Conservation (phyloP, 1,140 invertebrate species). For the Pogonomyrmex californicus region DNA sequence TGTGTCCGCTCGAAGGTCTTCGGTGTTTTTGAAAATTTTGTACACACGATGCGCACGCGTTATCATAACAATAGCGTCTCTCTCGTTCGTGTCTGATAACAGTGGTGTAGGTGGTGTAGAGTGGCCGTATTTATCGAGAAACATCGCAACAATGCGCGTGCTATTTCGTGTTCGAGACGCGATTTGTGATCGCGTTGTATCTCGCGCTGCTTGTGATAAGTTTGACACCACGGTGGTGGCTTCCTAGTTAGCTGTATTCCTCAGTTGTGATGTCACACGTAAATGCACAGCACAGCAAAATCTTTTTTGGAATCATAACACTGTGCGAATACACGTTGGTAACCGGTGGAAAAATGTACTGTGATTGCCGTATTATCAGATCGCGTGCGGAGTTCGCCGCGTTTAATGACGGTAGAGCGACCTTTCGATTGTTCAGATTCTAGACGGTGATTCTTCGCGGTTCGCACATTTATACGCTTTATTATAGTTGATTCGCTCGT, state of each 20-base stretch:
- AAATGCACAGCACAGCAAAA: background rate
- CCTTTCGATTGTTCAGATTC: background rate
- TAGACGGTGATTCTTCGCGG: background rate
- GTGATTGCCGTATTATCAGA: background rate
- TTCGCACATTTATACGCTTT: background rate
- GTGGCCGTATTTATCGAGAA: too few species aligned
- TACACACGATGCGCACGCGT: background rate
- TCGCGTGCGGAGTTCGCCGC: background rate
- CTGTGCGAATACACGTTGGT: background rate
- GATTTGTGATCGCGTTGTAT: background rate
- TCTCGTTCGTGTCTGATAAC: too few species aligned
- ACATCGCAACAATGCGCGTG: background rate
- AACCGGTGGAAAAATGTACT: background rate
- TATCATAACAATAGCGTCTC: background rate
- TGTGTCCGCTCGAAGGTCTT: background rate
- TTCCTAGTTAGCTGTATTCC: background rate
- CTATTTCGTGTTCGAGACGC: background rate
- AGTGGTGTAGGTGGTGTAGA: too few species aligned
- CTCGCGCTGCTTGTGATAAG: background rate
- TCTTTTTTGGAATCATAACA: background rate
- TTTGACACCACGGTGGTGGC: background rate
- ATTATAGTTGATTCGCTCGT: background rate
- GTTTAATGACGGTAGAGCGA: background rate
- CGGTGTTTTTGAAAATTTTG: background rate
- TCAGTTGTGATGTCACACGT: background rate